phyloP scores from a whole-genome alignment of 2,888 invertebrate species.

The Troilus luridus region DNA sequence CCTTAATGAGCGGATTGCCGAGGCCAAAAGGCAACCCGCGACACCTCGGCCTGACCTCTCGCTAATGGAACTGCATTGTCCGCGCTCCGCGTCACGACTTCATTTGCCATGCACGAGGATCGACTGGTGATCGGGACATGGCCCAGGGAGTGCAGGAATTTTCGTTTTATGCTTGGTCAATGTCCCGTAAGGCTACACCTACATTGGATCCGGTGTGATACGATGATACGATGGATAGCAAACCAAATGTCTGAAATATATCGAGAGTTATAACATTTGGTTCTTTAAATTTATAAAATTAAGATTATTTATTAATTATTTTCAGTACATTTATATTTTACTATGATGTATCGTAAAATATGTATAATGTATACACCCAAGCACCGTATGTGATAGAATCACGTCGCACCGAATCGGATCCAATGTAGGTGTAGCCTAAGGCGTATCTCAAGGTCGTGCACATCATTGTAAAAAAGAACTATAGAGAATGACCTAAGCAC shows the following conservation, averaged over 20 bases:
- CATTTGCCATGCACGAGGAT: slow-evolving; percentile 14
- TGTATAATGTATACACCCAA: too few species aligned
- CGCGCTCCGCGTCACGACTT: slow-evolving; percentile 4
- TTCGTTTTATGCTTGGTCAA: not conserved
- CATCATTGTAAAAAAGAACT: slow-evolving; percentile 18
- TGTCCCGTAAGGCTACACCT: slow-evolving; percentile 8
- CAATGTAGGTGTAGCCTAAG: too few species aligned
- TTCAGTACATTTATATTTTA: too few species aligned
- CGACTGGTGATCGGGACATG: not conserved
- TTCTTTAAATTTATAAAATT: too few species aligned
- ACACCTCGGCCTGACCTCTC: not conserved
- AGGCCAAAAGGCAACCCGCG: not conserved
- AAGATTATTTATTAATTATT: too few species aligned
- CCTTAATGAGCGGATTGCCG: not conserved
- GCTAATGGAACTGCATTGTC: slow-evolving; percentile 7
- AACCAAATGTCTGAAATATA: too few species aligned
- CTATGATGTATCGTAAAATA: too few species aligned
- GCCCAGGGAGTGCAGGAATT: not conserved
- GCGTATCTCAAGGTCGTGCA: not conserved
- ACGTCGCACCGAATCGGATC: too few species aligned
- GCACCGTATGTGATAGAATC: too few species aligned
- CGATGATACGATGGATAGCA: too few species aligned
- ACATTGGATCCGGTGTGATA: too few species aligned
- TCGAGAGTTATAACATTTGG: too few species aligned
- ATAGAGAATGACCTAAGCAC: slow-evolving; percentile 8